Conservation (phyloP, 1,140 invertebrate species). For the Lucilia cuprina region DNA sequence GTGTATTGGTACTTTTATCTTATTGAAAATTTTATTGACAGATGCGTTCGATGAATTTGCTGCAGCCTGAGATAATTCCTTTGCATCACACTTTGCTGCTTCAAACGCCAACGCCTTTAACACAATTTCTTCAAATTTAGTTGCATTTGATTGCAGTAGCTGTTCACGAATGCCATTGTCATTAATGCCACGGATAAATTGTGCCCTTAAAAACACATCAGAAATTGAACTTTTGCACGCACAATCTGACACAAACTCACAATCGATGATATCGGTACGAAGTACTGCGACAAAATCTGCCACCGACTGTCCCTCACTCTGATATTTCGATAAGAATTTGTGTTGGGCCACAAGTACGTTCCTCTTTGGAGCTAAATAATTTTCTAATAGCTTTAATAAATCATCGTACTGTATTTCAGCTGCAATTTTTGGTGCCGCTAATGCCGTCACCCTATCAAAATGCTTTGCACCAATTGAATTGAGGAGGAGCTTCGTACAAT, state of each 20-base stretch:
- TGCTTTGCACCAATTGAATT: too few relatives aligned
- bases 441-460: too few relatives aligned
- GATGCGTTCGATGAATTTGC: not conserved
- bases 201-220: slow-evolving; percentile 14
- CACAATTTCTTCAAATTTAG: not conserved
- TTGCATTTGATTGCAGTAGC: not conserved
- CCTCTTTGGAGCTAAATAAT: too few relatives aligned
- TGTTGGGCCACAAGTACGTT: too few relatives aligned
- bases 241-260: not conserved
- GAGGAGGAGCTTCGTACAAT: not conserved
- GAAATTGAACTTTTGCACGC: not conserved
- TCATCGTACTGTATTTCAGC: too few relatives aligned
- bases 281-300: not conserved
- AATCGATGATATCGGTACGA: not conserved
- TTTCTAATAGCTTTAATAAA: too few relatives aligned
- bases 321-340: not conserved
- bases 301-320: not conserved
- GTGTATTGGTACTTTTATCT: not conserved
- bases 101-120: not conserved
- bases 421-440: too few relatives aligned
- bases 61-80: not conserved
- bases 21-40: not conserved
- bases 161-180: not conserved
- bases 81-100: not conserved
- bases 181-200: not conserved